Conservation (phyloP, 2,888 invertebrate genomes). For the Dicranocentrus wangi region DNA sequence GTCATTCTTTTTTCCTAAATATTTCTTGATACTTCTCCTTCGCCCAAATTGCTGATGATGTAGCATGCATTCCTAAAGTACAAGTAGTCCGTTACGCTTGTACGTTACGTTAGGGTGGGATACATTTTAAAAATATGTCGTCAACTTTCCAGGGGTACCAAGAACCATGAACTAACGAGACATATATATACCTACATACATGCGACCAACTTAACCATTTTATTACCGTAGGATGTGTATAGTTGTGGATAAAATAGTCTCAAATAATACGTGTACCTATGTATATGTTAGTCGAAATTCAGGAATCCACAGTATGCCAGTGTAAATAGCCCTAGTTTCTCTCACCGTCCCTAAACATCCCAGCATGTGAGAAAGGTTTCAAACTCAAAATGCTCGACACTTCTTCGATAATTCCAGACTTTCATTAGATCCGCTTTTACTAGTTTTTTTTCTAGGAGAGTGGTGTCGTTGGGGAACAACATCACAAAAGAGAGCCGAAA, state of each 20-base stretch:
- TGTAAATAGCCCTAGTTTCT: conserved; percentile 14
- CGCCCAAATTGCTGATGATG: neutral
- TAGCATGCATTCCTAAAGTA: conserved; percentile 13
- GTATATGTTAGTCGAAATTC: neutral
- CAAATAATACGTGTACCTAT: neutral
- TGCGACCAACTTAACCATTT: neutral
- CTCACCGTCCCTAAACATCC: neutral
- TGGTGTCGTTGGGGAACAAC: neutral
- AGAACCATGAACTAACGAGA: neutral
- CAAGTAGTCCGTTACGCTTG: neutral
- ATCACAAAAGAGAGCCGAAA: neutral
- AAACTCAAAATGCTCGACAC: conserved; percentile 6
- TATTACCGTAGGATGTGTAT: neutral
- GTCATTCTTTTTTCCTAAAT: conserved; percentile 14
- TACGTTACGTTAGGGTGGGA: neutral
- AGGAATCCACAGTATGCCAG: neutral
- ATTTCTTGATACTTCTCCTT: conserved; percentile 5
- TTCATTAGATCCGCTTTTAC: conserved; percentile 22
- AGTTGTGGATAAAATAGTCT: conserved; percentile 9
- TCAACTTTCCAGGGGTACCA: conserved; percentile 1
- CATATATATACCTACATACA: too few relatives aligned
- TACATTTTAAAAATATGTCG: conserved; percentile 3
- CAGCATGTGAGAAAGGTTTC: neutral
- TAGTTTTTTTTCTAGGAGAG: neutral
- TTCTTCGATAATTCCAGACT: conserved; percentile 19